Conservation (phyloP, 2,888 invertebrate genomes). For the Pollenia amentaria region DNA sequence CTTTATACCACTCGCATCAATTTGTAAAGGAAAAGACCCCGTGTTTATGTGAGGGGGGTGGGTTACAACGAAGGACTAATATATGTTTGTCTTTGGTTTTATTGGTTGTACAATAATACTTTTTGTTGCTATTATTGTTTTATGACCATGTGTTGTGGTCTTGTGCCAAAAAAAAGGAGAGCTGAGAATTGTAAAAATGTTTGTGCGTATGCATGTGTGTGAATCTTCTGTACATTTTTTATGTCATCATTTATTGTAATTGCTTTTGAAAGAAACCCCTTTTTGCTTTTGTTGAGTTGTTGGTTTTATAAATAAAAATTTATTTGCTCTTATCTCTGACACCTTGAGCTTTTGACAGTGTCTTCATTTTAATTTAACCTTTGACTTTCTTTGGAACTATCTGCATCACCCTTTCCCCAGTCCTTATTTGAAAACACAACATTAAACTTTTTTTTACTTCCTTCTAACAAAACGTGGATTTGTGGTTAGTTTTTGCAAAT, state of each 20-base stretch:
- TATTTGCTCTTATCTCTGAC: constrained; percentile 58
- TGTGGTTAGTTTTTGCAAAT: not conserved
- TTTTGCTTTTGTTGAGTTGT: not conserved
- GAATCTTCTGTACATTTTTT: constrained; percentile 7
- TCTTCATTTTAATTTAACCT: constrained; percentile 26
- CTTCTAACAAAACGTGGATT: no score
- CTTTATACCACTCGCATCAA: not conserved
- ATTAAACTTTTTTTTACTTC: constrained; percentile 14
- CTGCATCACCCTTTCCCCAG: not conserved
- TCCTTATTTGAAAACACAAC: not conserved
- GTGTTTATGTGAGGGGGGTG: no score
- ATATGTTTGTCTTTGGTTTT: constrained; percentile 65
- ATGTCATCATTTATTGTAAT: constrained; percentile 62
- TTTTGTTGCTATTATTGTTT: constrained; percentile 40
- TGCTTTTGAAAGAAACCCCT: constrained; percentile 45
- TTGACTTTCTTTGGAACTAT: not conserved
- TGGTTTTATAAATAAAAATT: constrained; percentile 73
- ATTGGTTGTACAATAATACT: constrained; percentile 60
- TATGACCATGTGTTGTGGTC: constrained; percentile 42
- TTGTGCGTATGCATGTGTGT: not conserved
- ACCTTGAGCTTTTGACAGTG: constrained; percentile 43
- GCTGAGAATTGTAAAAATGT: not conserved
- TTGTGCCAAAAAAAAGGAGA: not conserved
- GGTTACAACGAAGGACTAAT: not conserved
- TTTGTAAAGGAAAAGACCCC: no score